phyloP scores from a whole-genome alignment of 2,113 vertebrate species.

The Grammomys surdaster region DNA sequence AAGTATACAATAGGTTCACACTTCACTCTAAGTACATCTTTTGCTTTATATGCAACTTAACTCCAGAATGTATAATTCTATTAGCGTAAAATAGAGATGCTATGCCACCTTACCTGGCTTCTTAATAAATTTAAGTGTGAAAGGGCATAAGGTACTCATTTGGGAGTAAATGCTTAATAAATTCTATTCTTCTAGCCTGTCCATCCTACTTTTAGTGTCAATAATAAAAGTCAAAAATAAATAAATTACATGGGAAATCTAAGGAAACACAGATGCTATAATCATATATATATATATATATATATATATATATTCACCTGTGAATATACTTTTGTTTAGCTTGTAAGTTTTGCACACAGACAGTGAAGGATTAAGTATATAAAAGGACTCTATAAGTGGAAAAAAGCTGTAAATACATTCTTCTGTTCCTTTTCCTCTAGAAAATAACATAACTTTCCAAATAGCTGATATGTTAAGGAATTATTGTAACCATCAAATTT shows the following conservation, averaged over 20 bases:
- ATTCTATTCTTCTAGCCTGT: not conserved
- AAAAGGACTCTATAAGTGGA: not conserved
- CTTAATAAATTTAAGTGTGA: not conserved
- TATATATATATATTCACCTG: no score
- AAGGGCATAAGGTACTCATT: not conserved
- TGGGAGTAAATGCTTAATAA: conserved; percentile 10
- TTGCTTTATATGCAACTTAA: not conserved
- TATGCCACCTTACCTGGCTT: not conserved
- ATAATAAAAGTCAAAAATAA: not conserved
- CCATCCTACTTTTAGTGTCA: not conserved
- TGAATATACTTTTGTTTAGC: not conserved
- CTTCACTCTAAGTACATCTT: not conserved
- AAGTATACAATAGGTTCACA: not conserved
- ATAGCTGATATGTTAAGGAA: not conserved
- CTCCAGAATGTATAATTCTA: not conserved
- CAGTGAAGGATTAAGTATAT: not conserved
- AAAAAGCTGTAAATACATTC: conserved; percentile 7
- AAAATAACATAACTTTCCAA: not conserved
- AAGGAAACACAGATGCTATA: not conserved
- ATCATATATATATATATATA: not conserved
- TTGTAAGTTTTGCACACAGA: not conserved
- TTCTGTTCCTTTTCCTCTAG: not conserved
- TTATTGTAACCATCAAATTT: not conserved
- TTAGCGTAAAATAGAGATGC: not conserved
- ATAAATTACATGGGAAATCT: conserved; percentile 10